Percentiles rank a stretch among this genome's conserved stretches.
Evolutionary conservation across 2,888 invertebrate species (phyloP).

Genomic region (Drosophila cracens): DNA sequence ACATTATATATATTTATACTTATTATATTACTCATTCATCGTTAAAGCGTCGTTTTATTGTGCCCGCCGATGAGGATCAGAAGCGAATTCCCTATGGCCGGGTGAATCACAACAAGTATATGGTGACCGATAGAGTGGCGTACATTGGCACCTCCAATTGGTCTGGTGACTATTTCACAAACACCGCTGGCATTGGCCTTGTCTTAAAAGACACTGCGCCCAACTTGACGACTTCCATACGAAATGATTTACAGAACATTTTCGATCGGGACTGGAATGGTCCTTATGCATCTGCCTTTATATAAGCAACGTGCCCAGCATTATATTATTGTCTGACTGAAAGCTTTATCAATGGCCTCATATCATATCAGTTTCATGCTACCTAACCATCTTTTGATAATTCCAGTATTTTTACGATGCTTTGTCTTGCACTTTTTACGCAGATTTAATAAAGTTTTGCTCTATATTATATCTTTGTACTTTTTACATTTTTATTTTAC

Average conservation of each 20-base stretch:
- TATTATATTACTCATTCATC: not conserved
- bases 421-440: not conserved
- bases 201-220: slow-evolving; percentile 86
- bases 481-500: not conserved
- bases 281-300: slow-evolving; percentile 87
- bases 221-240: slow-evolving; percentile 86
- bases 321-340: not conserved
- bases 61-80: slow-evolving; percentile 92
- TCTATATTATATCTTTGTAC: slow-evolving; percentile 2
- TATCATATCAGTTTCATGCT: not conserved
- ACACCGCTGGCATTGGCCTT: slow-evolving; percentile 95
- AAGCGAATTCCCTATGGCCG: slow-evolving; percentile 94
- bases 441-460: slow-evolving; percentile 31
- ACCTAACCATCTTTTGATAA: slow-evolving; percentile 1
- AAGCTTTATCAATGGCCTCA: slow-evolving; percentile 5
- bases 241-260: slow-evolving; percentile 91
- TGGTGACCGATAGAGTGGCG: slow-evolving; percentile 98
- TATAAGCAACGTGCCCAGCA: slow-evolving; percentile 2
- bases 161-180: slow-evolving; percentile 97
- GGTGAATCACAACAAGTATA: slow-evolving; percentile 99
- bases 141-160: slow-evolving; percentile 99
- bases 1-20: not conserved
- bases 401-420: slow-evolving; percentile 25
- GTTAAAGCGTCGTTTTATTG: slow-evolving; percentile 89
- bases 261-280: slow-evolving; percentile 97